Evolutionary conservation across 2,888 invertebrate species (phyloP), one percentile per base, ranked within the genome.

Genomic region (Isoperla grammatica): DNA sequence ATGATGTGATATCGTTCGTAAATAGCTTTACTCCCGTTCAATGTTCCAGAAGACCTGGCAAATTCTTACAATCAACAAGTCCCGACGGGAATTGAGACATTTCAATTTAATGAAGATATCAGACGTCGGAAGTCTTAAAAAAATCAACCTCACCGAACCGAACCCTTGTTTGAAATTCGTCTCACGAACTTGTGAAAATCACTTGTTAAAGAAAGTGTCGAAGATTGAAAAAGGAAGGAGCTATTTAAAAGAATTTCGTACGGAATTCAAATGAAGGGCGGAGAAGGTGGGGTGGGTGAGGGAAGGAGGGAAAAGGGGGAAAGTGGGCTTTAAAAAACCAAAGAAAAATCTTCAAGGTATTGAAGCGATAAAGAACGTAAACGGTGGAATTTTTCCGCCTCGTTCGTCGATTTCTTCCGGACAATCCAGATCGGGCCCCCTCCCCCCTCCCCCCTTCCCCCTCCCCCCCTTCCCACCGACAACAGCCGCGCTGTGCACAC

Each of bases 381-480:
- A 53, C 19, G 50, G 39, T 49, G 56, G 49, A 50, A 56, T 60
- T 60, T 60, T 60, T 60, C 60, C 55, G 56, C 60, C 20, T 57
- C 50, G 60, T 43, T 45, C 56, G 60, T 60, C 60, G 56, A 60
- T 60, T 60, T 37, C 60, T 60, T 60, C 50, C 56, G 56, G 49
- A 56, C 56, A 56, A 50, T 56, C 56, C 50, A 15, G 49, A 56
- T 20, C 29, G 56, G 12, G 20, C 13, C 19, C 42, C 15, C 46
- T 22, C 29, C 56, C 40, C 17, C 43, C 19, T n/a, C 42, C 17
- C 46, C 50, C 15, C 35, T 43, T 42, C 45, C 45, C 45, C 22
- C 45, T 22, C n/a, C 46, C 13, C 11, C 53, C 15, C 39, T n/a
- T 4, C 19, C 13, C 29, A 22, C 9, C 17, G 35, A 42, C n/a